These are phyloP conservation scores for Salvelinus fontinalis DNA, from an alignment of 2,113 vertebrate species.

Conservation along the genomic window DNA sequence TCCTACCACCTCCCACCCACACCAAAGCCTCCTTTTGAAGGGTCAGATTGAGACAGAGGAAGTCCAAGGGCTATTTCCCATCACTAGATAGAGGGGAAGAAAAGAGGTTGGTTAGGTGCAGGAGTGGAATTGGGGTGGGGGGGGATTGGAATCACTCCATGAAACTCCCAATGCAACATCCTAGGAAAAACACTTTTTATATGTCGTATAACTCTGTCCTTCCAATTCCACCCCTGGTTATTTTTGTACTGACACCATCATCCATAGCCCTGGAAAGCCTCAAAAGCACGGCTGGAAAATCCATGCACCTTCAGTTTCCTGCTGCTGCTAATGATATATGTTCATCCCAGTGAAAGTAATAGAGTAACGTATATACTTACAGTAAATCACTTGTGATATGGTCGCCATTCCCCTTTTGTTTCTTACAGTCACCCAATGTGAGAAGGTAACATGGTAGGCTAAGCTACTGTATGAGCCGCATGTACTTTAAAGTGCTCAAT, in stretches of 20 bases:
- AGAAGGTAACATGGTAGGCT: neutral
- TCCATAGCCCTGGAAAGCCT: no score
- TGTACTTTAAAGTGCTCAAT: neutral
- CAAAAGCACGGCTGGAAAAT: no score
- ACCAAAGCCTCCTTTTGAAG: conserved; percentile 43
- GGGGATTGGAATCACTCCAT: no score
- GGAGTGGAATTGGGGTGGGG: no score
- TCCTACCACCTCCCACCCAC: no score
- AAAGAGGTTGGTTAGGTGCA: no score
- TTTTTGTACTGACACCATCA: no score
- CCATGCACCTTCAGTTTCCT: neutral
- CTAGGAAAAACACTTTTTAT: no score
- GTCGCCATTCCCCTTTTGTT: conserved; percentile 10
- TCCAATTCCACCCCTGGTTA: no score
- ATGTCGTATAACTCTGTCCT: no score
- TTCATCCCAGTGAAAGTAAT: neutral
- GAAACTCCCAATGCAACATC: no score
- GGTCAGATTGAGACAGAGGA: conserved; percentile 40
- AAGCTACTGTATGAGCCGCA: neutral
- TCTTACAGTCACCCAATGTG: neutral
- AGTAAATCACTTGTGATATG: conserved; percentile 18
- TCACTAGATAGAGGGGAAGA: neutral
- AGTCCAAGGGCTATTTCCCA: conserved; percentile 50
- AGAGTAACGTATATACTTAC: neutral
- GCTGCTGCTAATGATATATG: neutral